Evolutionary conservation across 2,888 invertebrate genomes (phyloP), one percentile per base, ranked within the genome.

Genomic region (Drosophila prolongata): DNA sequence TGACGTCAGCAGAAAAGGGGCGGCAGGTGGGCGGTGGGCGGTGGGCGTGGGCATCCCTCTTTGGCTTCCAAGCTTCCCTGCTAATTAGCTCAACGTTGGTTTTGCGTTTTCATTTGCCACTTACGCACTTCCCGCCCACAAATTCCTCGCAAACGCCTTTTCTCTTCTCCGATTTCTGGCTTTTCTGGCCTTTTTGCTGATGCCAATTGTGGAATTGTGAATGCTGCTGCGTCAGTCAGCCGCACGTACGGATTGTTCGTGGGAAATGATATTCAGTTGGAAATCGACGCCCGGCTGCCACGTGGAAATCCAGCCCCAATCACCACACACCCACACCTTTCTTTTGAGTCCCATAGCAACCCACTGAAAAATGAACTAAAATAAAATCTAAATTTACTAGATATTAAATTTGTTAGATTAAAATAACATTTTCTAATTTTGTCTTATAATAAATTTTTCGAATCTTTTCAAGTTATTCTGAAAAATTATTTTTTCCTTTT

Each of bases 1-100:
- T 73, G 72, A 72, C 72, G 72, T 72, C 72, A 73, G 65, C 74
- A 56, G 34, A 19, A 35, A 38, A 14, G 42, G 35, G 16, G 46
- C 34, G 54, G 46, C 46, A 40, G 30, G 30, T 30, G 30, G n/a
- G n/a, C n/a, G n/a, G n/a, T n/a, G n/a, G n/a, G n/a, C n/a, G n/a
- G n/a, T n/a, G n/a, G 68, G 68, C 27, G 46, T 34, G 35, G 16
- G 30, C 40, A 8, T 19, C 35, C 13, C 35, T 34, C 35, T 49
- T 49, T 13, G 35, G 16, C 34, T 35, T 49, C 49, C 35, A 35
- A 19, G 62, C 69, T 54, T 47, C 55, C 42, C 55, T 66, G 50
- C 77, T 89, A 89, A 87, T 83, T 89, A 72, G 68, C 71, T 83
- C 65, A 58, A 10, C 54, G 57, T 61, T 53, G 56, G 68, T 38